Evolutionary conservation across 2,888 invertebrate species (phyloP), one percentile per base, ranked within the genome.

Genomic region (Ernsta delagoae): DNA sequence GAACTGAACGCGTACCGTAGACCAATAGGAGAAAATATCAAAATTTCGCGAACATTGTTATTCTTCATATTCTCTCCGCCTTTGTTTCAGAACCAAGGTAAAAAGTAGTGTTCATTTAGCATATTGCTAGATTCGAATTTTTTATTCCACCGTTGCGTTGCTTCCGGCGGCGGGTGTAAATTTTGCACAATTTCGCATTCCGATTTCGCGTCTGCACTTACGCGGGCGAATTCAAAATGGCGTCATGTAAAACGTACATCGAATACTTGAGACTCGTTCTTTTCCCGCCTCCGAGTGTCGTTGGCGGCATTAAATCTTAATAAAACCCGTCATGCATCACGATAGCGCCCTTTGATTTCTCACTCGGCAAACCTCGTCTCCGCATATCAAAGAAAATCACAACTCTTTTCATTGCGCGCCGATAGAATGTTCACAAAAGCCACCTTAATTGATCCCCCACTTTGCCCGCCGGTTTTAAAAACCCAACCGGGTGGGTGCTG

Each of bases 321-420:
- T 93, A 92, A 91, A 92, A 88, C 88, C 86, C 89, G 87, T 89
- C 92, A 92, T 93, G 92, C 92, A 89, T 90, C 86, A 84, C 86
- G 83, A 84, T 84, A 79, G 84, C 81, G 86, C 86, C 83, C 92
- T 93, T 93, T 93, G 93, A 93, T 93, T 92, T 91, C 87, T 92
- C 92, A 92, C 86, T 92, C 86, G 93, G 92, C 88, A 92, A 92
- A 92, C 92, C 89, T 85, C 89, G 90, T 87, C 92, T 90, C 85
- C 88, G 83, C 80, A 83, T 91, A 90, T 92, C 92, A 92, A 93
- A 93, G 92, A 90, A 92, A 89, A 89, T 92, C 91, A 92, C 89
- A 93, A 93, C 92, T 93, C 92, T 93, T 92, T 93, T 92, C 90
- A 92, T 90, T 92, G 92, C 88, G 84, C 88, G 86, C 89, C 92